These are phyloP conservation scores for Otocyon megalotis DNA, from an alignment of 2,113 vertebrate species.

Conservation along the genomic window DNA sequence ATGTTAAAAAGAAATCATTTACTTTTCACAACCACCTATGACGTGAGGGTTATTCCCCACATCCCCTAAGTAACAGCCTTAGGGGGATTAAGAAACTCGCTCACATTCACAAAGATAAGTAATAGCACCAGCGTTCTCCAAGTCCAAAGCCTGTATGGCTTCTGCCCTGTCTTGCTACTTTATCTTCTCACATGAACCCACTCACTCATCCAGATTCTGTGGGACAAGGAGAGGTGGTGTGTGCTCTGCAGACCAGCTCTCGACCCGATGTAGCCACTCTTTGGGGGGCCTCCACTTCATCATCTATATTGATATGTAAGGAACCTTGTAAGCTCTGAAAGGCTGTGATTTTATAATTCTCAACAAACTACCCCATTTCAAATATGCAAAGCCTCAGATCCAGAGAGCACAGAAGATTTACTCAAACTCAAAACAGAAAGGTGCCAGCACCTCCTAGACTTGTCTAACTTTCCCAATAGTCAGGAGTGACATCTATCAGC, in stretches of 20 bases:
- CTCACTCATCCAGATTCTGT: background rate
- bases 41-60: background rate
- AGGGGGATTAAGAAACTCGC: background rate
- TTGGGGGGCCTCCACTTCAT: background rate
- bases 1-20: background rate
- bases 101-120: background rate
- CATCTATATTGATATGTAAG: background rate
- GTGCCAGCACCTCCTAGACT: background rate
- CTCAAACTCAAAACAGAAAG: background rate
- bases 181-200: background rate
- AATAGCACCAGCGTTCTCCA: background rate
- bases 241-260: no score
- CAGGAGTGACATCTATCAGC: background rate
- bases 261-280: background rate
- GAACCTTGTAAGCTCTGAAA: background rate
- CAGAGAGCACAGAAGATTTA: background rate
- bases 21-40: background rate
- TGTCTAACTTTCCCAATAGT: background rate
- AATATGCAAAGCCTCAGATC: background rate
- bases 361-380: background rate
- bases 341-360: background rate
- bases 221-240: accelerated
- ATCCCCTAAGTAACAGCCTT: background rate
- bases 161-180: background rate
- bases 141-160: background rate